A percentile compares a stretch with the other conserved stretches of the same genome.
Evolutionary conservation across 2,888 invertebrate species (phyloP).

Genomic region (Chloromyia formosa): DNA sequence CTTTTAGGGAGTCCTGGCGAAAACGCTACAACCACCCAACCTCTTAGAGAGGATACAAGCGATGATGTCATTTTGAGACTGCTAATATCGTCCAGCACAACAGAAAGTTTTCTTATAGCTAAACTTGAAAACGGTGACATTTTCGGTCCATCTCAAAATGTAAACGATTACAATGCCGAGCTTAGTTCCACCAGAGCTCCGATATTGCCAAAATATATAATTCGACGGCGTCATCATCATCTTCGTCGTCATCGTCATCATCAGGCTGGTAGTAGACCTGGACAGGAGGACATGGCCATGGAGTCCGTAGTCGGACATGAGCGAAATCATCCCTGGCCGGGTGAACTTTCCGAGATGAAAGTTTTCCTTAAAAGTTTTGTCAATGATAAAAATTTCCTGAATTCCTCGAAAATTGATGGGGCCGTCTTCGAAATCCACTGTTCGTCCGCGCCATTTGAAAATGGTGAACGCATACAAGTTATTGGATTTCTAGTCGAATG

Average conservation of each 20-base stretch:
- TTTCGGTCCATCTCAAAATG: constrained; percentile 40
- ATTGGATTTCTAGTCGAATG: constrained; percentile 76
- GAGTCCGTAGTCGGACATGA: no score
- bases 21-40: not conserved
- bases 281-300: no score
- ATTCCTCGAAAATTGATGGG: constrained; percentile 29
- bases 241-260: constrained; percentile 38
- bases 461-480: constrained; percentile 60
- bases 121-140: constrained; percentile 48
- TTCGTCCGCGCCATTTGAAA: constrained; percentile 11
- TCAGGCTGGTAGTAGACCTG: not conserved
- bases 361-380: constrained; percentile 47
- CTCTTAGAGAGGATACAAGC: no score
- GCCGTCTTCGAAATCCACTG: constrained; percentile 4
- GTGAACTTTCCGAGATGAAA: constrained; percentile 39
- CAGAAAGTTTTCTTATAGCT: constrained; percentile 46
- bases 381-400: constrained; percentile 46
- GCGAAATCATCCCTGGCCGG: no score
- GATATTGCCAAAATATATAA: constrained; percentile 42
- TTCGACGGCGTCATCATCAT: constrained; percentile 47
- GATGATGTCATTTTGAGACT: not conserved
- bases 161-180: not conserved
- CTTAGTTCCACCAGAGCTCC: not conserved
- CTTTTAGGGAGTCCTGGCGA: not conserved
- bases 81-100: not conserved